These are phyloP conservation scores for Melinopterus prodromus DNA, from an alignment of 2,888 invertebrate genomes.

Conservation along the genomic window DNA sequence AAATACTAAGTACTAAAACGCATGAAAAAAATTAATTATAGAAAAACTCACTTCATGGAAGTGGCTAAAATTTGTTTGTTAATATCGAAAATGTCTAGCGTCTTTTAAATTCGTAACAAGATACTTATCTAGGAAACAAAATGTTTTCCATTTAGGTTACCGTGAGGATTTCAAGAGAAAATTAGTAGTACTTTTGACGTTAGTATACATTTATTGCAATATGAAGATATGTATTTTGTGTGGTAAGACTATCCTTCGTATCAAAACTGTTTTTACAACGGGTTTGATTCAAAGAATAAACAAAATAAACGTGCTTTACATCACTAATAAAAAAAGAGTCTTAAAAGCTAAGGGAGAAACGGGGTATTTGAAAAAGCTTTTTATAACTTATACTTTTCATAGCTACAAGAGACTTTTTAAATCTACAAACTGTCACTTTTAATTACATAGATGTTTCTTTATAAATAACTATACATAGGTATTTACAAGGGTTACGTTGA, in stretches of 20 bases:
- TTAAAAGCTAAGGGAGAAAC: conserved; percentile 13
- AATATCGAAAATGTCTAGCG: conserved; percentile 45
- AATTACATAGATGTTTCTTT: conserved; percentile 37
- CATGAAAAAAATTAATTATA: conserved; percentile 8
- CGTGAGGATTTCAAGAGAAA: conserved; percentile 27
- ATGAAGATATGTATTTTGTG: conserved; percentile 51
- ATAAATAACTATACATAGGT: conserved; percentile 62
- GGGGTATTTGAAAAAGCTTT: conserved; percentile 9
- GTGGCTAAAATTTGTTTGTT: conserved; percentile 38
- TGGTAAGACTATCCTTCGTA: not conserved
- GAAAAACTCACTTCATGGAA: conserved; percentile 53
- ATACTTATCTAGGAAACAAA: conserved; percentile 52
- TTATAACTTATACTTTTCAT: not conserved
- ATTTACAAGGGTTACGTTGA: conserved; percentile 55
- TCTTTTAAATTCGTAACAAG: conserved; percentile 55
- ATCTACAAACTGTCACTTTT: conserved; percentile 17
- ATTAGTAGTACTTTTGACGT: conserved; percentile 22
- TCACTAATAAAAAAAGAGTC: conserved; percentile 17
- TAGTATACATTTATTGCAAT: conserved; percentile 50
- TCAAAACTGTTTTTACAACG: conserved; percentile 31
- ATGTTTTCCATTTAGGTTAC: not conserved
- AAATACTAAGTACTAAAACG: conserved; percentile 6
- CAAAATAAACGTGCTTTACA: not conserved
- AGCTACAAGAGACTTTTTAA: conserved; percentile 11
- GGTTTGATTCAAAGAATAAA: conserved; percentile 10